Base-by-base conservation (phyloP, 2,113 vertebrate genomes). In the Percina caprodes region DNA sequence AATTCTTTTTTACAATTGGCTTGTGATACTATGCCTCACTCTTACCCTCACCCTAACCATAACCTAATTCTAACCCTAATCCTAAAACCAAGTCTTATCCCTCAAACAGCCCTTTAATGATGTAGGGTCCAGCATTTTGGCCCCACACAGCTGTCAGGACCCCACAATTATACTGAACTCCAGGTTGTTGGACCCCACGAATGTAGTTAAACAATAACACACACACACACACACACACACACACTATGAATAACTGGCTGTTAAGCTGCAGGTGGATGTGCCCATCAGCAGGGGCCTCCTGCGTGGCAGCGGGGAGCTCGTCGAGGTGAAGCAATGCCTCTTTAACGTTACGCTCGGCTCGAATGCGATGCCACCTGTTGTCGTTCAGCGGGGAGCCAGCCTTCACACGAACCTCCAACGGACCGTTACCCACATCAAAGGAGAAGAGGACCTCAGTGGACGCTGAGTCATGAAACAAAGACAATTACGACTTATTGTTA, bases 371-470 rank as follows among this genome's bases (percentile, higher is more conserved):
- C 98, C 98, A 99, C 67, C 96, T 96, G 89, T 97, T 94, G 90
- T 99, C 96, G 2, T 96, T 97, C 85, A 99, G 94, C 14, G 91
- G 88, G 18, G 56, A 82, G 2, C 30, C 93, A 0, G 96, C 94
- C 67, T 93, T 91, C 60, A 96, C 96, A 0, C 71, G 86, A 73
- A 99, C 93, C 82, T 97, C 97, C 0, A 94, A 85, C 0, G 96
- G 97, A 3, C 98, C 98, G 45, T 99, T 98, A 5, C 98, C 98
- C 93, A 99, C 97, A 0, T 99, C 97, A 10, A 98, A 98, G 26
- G 98, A 98, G 92, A 99, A 98, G 8, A 95, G 81, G 49, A 99
- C 97, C 76, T 96, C 95, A 4, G 85, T 90, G 1, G 97, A 95
- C 69, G 97, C 98, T 99, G 91, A 5, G 24, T 90, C 83, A 30